Evolutionary conservation across 2,797 vertebrate genomes (phyloP).

Genomic region (Scolopax rusticola): DNA sequence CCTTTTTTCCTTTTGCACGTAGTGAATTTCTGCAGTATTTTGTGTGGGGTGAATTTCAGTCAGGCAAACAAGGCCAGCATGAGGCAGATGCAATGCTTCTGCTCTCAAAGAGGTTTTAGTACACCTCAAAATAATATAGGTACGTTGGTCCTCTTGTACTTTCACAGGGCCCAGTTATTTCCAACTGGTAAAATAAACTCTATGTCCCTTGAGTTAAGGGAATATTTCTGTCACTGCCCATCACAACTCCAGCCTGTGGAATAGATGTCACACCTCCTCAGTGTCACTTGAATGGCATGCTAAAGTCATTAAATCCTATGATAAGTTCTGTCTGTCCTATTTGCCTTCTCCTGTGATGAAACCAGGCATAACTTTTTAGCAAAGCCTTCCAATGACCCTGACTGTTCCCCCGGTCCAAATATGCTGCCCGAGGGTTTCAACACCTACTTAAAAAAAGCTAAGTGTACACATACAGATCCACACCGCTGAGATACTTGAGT

Average conservation of each 20-base stretch:
- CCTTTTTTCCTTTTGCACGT: constrained; percentile 14
- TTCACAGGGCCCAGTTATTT: not conserved
- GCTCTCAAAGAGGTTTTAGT: not conserved
- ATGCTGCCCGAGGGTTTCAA: not conserved
- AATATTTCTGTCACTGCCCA: not conserved
- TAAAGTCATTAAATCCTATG: not conserved
- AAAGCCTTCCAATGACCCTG: not conserved
- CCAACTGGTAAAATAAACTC: not conserved
- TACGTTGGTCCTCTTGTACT: not conserved
- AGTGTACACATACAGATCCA: not conserved
- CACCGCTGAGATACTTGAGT: not conserved
- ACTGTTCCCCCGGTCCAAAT: not conserved
- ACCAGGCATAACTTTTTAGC: not conserved
- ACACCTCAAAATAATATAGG: not conserved
- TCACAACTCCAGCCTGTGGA: not conserved
- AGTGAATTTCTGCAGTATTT: constrained; percentile 32
- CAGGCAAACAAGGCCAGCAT: not conserved
- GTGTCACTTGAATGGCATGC: not conserved
- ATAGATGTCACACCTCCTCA: not conserved
- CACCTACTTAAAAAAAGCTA: not conserved
- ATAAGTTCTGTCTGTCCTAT: not conserved
- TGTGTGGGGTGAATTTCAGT: constrained; percentile 12
- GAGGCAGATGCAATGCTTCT: not conserved
- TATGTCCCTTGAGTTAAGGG: not conserved
- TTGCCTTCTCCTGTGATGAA: not conserved